phyloP scores from a whole-genome alignment of 2,113 vertebrate genomes.

The Heterotilapia buettikoferi region DNA sequence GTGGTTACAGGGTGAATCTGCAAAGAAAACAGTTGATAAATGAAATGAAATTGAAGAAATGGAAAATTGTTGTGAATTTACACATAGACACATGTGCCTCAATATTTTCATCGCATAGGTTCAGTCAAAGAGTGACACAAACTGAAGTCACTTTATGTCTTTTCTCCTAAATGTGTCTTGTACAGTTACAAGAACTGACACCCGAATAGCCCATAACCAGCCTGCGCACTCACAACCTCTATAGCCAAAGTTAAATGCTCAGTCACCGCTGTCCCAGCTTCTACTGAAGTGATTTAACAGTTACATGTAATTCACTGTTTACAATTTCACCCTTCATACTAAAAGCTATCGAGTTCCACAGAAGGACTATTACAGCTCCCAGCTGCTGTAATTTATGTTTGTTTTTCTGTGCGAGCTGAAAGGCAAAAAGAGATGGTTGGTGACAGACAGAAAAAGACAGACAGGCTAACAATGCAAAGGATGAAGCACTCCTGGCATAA shows the following conservation, averaged over 20 bases:
- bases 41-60: not conserved
- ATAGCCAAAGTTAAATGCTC: constrained; percentile 18
- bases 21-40: not conserved
- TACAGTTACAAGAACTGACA: not conserved
- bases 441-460: constrained; percentile 15
- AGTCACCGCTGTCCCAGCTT: constrained; percentile 7
- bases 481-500: constrained; percentile 16
- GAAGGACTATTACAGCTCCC: constrained; percentile 26
- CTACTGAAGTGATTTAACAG: constrained; percentile 36
- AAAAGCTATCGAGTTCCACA: constrained; percentile 35
- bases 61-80: not conserved
- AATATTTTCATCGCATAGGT: not conserved
- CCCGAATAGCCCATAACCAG: not conserved
- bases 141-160: not conserved
- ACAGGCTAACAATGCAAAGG: constrained; percentile 17
- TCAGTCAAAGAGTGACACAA: not conserved
- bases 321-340: constrained; percentile 43
- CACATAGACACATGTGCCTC: not conserved
- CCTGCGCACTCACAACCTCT: not conserved
- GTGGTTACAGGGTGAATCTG: not conserved
- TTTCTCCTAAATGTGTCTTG: not conserved
- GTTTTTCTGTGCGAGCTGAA: constrained; percentile 22
- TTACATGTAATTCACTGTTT: constrained; percentile 45
- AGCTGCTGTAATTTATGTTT: constrained; percentile 46
- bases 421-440: constrained; percentile 7